Evolutionary conservation across 2,797 vertebrate species (phyloP), one percentile per base, ranked within the genome.

Genomic region (Cryptoblepharus egeriae): DNA sequence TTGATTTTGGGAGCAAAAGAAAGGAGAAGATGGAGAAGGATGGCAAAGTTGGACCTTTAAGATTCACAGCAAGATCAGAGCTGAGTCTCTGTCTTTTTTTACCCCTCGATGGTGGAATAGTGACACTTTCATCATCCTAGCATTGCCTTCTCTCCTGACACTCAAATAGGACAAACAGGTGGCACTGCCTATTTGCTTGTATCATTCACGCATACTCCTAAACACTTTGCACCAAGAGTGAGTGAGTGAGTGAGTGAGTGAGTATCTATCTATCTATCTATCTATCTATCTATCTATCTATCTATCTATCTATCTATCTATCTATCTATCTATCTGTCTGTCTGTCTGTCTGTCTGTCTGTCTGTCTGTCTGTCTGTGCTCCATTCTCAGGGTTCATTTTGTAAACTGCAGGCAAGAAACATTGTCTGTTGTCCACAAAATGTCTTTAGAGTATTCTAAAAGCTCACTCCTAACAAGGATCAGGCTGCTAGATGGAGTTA

Each of bases 391-490:
- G 69, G 69, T 77, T 0, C 0, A 22, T 58, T 49, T 79, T 82
- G n/a, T n/a, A n/a, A n/a, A n/a, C 32, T 87, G 49, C 49, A 79
- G 82, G 18, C 30, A n/a, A 87, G 7, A 71, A 6, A 28, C 24
- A n/a, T n/a, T n/a, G n/a, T 82, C 35, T 76, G 79, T 82, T 32
- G 15, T 57, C 77, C 88, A 79, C 75, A 85, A 78, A 58, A 69
- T 79, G 65, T 65, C 84, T 49, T 22, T 24, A 74, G 15, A 26
- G 39, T n/a, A 70, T 42, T 65, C 45, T 49, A 49, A 49, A 7
- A 49, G 45, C 9, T 11, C 45, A 49, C 9, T 49, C 45, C 45
- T 49, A 42, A 42, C 39, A 4, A 42, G 45, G 45, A 49, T 49
- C 2, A 11, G 45, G 39, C 4, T 42, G 39, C 39, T 11, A 12